Percentiles rank a stretch among this genome's conserved stretches.
These are phyloP conservation scores for Morphnarchus princeps DNA, from an alignment of 2,113 vertebrate species.

Conservation along the genomic window DNA sequence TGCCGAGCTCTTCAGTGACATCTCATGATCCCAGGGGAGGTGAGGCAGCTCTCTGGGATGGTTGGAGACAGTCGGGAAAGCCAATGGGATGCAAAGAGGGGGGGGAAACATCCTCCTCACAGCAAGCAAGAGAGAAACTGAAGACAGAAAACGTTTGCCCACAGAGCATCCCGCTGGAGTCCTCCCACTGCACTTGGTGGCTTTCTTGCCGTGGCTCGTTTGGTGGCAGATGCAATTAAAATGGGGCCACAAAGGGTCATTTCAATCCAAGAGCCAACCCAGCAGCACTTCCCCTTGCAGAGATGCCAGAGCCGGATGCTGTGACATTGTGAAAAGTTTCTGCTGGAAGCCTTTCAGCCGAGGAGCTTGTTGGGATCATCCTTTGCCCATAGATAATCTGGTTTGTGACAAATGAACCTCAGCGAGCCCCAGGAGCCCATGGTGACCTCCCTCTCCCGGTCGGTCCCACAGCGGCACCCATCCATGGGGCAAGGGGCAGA, in stretches of 20 bases:
- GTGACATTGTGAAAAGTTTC: not conserved
- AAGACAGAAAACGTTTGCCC: not conserved
- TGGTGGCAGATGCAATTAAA: not conserved
- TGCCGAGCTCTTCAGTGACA: not conserved
- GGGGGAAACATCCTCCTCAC: not conserved
- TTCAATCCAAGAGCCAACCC: fast-evolving
- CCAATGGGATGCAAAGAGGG: not conserved
- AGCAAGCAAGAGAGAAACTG: not conserved
- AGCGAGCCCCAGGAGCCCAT: fast-evolving
- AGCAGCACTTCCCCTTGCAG: not conserved
- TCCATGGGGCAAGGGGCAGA: not conserved
- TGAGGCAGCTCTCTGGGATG: not conserved
- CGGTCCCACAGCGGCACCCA: not conserved
- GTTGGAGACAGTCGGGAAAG: not conserved
- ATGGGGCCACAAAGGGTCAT: not conserved
- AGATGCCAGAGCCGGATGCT: fast-evolving
- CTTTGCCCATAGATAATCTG: not conserved
- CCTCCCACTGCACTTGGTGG: not conserved
- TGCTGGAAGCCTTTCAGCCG: not conserved
- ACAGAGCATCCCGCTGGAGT: not conserved
- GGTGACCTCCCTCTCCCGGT: not conserved
- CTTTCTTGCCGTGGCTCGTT: not conserved
- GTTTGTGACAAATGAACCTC: not conserved
- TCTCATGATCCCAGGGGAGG: not conserved
- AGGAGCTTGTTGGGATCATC: not conserved